Conservation (phyloP, 2,113 vertebrate genomes). For the Lamprotornis superbus region DNA sequence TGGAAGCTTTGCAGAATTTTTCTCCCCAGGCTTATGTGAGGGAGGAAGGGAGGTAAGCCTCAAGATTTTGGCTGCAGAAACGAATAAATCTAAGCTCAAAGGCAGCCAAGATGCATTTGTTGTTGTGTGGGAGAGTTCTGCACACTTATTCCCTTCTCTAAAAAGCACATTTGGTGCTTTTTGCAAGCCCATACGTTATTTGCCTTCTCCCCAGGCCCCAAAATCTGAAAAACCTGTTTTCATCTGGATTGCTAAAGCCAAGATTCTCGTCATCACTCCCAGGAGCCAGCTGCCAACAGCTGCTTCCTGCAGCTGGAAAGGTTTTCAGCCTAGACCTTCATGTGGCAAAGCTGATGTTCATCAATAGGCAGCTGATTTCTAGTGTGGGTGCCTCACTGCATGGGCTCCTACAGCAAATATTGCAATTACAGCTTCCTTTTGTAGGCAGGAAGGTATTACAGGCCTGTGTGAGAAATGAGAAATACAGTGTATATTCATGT, state of each 20-base stretch:
- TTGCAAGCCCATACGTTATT: not conserved
- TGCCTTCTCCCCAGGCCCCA: not conserved
- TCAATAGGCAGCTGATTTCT: not conserved
- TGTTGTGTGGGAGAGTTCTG: not conserved
- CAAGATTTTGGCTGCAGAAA: conserved; percentile 30
- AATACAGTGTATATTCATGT: not conserved
- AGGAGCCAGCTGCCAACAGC: not conserved
- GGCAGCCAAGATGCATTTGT: not conserved
- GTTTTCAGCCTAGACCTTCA: not conserved
- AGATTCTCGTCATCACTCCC: not conserved
- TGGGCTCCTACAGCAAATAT: not conserved
- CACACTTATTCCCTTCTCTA: not conserved
- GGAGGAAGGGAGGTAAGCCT: not conserved
- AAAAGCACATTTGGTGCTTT: not conserved
- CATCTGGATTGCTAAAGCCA: not conserved
- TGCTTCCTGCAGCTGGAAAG: not conserved
- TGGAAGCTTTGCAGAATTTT: not conserved
- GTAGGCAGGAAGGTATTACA: not conserved
- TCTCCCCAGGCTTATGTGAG: not conserved
- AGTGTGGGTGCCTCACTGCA: not conserved
- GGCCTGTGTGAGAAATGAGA: not conserved
- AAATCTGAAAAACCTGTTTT: not conserved
- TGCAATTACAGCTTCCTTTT: not conserved
- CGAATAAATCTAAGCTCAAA: conserved; percentile 36
- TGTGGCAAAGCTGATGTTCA: not conserved